Conservation (phyloP, 2,888 invertebrate genomes). For the Melanostoma scalare region DNA sequence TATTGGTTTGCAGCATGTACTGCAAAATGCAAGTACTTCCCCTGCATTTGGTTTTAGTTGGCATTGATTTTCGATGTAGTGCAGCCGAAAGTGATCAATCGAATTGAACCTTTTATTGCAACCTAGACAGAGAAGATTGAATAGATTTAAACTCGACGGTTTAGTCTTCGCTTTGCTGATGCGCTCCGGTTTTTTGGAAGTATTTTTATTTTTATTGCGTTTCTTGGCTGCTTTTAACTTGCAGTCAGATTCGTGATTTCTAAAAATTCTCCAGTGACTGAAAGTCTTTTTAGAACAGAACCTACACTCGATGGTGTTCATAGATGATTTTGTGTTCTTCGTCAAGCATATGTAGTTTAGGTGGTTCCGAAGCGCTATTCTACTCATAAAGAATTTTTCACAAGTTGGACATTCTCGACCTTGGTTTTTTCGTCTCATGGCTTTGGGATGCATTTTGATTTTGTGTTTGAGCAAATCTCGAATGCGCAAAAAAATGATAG, state of each 20-base stretch:
- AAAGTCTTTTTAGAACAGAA: conserved; percentile 77
- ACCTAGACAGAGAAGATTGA: conserved; percentile 74
- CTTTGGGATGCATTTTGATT: conserved; percentile 70
- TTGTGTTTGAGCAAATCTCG: conserved; percentile 75
- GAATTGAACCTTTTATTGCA: conserved; percentile 70
- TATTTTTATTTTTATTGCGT: too few species aligned
- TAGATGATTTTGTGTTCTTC: conserved; percentile 57
- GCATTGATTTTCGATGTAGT: conserved; percentile 55
- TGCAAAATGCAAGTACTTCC: conserved; percentile 59
- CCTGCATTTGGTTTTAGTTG: conserved; percentile 53
- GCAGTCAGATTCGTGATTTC: conserved; percentile 78
- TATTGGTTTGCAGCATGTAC: conserved; percentile 55
- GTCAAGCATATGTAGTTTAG: conserved; percentile 79
- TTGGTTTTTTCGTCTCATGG: conserved; percentile 32
- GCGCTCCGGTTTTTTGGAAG: not conserved
- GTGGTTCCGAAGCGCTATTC: conserved; percentile 79
- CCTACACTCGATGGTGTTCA: conserved; percentile 77
- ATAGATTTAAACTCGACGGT: conserved; percentile 27
- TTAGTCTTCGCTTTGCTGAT: conserved; percentile 13
- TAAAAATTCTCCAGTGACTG: conserved; percentile 78
- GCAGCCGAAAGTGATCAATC: conserved; percentile 69
- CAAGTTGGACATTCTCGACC: conserved; percentile 77
- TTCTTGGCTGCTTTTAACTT: too few species aligned
- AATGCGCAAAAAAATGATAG: conserved; percentile 47
- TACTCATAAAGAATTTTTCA: conserved; percentile 76